A percentile compares a stretch with the other conserved stretches of the same genome.
Evolutionary conservation across 2,113 vertebrate genomes (phyloP).

Genomic region (Hemibagrus wyckioides): DNA sequence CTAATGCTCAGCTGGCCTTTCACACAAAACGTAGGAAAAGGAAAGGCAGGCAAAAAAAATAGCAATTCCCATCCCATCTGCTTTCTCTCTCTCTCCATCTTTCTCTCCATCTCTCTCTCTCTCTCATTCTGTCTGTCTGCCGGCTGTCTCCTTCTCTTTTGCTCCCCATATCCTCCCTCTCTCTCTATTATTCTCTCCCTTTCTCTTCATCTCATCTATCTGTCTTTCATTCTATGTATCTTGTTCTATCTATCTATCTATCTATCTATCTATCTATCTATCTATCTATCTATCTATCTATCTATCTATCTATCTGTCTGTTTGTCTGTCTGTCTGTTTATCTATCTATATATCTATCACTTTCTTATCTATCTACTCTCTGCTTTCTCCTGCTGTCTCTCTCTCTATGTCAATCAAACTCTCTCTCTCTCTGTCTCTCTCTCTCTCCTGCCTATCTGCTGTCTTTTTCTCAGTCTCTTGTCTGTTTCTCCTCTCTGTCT

Average conservation of each 20-base stretch:
- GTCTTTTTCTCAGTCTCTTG: too few relatives aligned
- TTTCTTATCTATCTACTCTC: background rate
- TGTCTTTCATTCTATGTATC: background rate
- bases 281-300: fast-evolving
- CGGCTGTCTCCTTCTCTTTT: background rate
- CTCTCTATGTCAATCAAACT: background rate
- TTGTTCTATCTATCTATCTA: background rate
- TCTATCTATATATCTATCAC: background rate
- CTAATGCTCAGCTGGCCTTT: conserved; percentile 50
- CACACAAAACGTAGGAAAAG: conserved; percentile 29
- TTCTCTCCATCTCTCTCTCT: background rate
- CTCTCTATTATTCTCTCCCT: too few relatives aligned
- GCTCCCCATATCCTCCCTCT: background rate
- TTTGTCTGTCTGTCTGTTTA: background rate
- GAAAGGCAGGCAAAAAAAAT: conserved; percentile 22
- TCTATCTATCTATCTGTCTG: background rate
- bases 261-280: background rate
- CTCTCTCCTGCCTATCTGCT: background rate
- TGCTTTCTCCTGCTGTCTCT: background rate
- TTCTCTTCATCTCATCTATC: background rate
- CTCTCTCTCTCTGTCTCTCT: background rate
- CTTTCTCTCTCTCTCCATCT: background rate
- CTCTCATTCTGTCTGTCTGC: background rate
- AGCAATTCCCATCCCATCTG: conserved; percentile 40
- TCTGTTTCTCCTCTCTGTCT: background rate